These are phyloP conservation scores for Adineta ricciae DNA, from an alignment of 2,888 invertebrate genomes.

Conservation along the genomic window DNA sequence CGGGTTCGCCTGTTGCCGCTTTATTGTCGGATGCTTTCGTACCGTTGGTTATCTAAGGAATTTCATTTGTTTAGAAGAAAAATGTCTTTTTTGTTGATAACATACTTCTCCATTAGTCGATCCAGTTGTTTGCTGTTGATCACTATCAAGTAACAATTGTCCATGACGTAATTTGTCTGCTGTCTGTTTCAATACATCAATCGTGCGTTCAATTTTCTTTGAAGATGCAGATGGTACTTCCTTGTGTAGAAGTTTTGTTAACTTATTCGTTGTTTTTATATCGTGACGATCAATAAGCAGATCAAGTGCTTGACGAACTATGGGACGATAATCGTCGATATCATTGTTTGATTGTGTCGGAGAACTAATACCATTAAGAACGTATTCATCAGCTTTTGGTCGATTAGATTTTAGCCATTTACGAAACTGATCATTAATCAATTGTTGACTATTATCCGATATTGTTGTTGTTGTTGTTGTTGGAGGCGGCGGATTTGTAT, in stretches of 20 bases:
- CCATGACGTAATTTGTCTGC: slow-evolving; percentile 10
- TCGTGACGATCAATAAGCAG: background rate
- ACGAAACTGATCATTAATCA: background rate
- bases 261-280: slow-evolving; percentile 1
- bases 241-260: background rate
- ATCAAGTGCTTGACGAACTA: slow-evolving; percentile 3
- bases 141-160: background rate
- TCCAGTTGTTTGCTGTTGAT: background rate
- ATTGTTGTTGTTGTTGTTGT: background rate
- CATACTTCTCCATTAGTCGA: background rate
- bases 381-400: slow-evolving; percentile 14
- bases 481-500: background rate
- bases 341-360: background rate
- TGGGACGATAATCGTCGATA: background rate
- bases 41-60: background rate
- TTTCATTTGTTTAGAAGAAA: background rate
- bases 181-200: slow-evolving; percentile 9
- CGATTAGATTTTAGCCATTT: slow-evolving; percentile 15
- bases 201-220: background rate
- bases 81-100: background rate
- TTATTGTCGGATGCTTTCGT: background rate
- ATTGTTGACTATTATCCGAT: background rate
- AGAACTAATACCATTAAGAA: background rate
- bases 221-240: background rate
- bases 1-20: background rate